These are phyloP conservation scores for Saccostrea echinata DNA, from an alignment of 1,140 invertebrate species.

Conservation along the genomic window DNA sequence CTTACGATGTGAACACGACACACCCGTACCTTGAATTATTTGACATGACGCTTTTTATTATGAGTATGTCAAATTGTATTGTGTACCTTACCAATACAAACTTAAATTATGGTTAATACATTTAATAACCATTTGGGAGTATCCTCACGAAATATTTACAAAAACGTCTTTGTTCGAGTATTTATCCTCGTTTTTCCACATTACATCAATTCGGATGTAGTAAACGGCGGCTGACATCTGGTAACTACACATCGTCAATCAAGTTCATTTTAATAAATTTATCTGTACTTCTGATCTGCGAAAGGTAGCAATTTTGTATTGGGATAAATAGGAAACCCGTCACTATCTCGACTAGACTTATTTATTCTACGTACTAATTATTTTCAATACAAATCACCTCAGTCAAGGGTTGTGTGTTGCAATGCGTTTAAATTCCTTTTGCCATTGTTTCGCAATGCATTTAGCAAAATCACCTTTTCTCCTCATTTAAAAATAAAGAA, in stretches of 20 bases:
- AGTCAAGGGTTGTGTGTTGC: background rate
- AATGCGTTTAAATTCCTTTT: background rate
- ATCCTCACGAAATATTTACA: background rate
- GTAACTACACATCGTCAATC: slow-evolving; percentile 13
- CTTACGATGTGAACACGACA: no score
- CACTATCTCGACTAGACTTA: slow-evolving; percentile 21
- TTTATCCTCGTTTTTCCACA: background rate
- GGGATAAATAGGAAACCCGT: slow-evolving; percentile 1
- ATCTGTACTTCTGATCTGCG: slow-evolving; percentile 12
- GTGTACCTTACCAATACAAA: background rate
- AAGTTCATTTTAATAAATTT: background rate
- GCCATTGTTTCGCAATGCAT: background rate
- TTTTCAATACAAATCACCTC: background rate
- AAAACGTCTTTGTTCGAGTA: background rate
- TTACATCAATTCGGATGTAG: background rate
- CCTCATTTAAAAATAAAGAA: background rate
- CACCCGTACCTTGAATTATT: no score
- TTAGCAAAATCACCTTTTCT: background rate
- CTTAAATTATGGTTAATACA: background rate
- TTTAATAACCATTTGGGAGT: background rate
- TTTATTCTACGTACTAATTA: background rate
- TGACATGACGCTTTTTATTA: no score
- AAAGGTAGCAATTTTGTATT: slow-evolving; percentile 27
- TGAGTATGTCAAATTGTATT: background rate
- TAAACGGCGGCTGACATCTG: background rate